A percentile compares a stretch with the other conserved stretches of the same genome.
phyloP scores from a whole-genome alignment of 1,140 invertebrate species.

The Pectinophora gossypiella region DNA sequence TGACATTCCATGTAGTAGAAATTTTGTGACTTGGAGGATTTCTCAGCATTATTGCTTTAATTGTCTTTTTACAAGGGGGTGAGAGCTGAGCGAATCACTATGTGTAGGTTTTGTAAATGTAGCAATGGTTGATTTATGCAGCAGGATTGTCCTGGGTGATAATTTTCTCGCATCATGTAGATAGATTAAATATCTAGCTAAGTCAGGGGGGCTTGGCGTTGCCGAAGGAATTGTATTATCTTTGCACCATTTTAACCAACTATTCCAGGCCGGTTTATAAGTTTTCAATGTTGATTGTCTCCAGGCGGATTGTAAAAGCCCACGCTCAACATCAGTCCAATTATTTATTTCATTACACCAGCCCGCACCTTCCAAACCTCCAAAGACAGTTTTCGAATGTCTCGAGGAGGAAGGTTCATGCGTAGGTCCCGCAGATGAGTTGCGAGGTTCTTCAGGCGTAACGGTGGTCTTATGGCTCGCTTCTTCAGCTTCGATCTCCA shows the following conservation, averaged over 20 bases:
- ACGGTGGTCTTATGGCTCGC: constrained; percentile 3
- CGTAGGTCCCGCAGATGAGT: not conserved
- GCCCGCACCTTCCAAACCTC: constrained; percentile 11
- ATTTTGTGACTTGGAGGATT: not conserved
- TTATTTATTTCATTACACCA: not conserved
- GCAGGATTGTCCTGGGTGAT: constrained; percentile 1
- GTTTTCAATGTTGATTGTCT: constrained; percentile 4
- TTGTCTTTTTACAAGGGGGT: constrained; percentile 5
- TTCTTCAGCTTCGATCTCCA: constrained; percentile 7
- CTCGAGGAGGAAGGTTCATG: constrained; percentile 3
- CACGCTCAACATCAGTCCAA: not conserved
- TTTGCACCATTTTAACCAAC: constrained; percentile 1
- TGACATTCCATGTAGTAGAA: not conserved
- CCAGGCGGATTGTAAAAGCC: not conserved
- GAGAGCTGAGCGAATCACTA: not conserved
- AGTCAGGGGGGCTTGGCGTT: not conserved
- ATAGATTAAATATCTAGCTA: constrained; percentile 1
- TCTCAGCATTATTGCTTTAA: not conserved
- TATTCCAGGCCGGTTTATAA: constrained; percentile 1
- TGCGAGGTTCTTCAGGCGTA: not conserved
- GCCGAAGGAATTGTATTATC: not conserved
- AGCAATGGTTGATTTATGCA: constrained; percentile 8
- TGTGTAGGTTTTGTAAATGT: not conserved
- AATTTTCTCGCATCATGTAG: not conserved
- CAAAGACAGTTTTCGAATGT: constrained; percentile 5